phyloP scores from a whole-genome alignment of 2,888 invertebrate species.

The Amblyjoppa proteus region DNA sequence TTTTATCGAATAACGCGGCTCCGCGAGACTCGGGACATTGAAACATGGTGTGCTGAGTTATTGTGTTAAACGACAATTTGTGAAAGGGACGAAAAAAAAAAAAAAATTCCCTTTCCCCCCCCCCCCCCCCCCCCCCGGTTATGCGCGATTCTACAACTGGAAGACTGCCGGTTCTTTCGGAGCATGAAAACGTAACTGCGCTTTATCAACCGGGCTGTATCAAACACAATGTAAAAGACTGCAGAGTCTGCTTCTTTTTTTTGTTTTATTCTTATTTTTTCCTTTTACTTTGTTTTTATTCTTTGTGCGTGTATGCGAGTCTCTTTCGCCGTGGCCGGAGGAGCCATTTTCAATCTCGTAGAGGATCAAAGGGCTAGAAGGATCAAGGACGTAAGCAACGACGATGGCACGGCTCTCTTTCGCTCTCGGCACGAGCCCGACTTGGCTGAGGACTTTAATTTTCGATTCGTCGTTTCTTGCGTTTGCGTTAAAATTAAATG shows the following conservation, averaged over 20 bases:
- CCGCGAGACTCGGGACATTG: slow-evolving; percentile 23
- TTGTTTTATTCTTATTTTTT: slow-evolving; percentile 25
- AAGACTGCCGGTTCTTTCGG: slow-evolving; percentile 63
- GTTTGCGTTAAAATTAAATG: background rate
- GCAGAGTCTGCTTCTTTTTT: slow-evolving; percentile 24
- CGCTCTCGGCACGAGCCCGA: slow-evolving; percentile 15
- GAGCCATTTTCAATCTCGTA: slow-evolving; percentile 73
- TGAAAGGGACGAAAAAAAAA: slow-evolving; percentile 3
- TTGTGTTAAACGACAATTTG: slow-evolving; percentile 38
- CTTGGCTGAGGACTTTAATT: slow-evolving; percentile 23
- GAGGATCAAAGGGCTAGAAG: slow-evolving; percentile 71
- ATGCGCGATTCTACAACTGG: slow-evolving; percentile 58
- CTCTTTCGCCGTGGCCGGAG: slow-evolving; percentile 53
- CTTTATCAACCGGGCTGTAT: slow-evolving; percentile 17
- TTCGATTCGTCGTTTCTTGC: slow-evolving; percentile 20
- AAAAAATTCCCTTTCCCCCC: background rate
- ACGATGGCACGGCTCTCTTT: slow-evolving; percentile 40
- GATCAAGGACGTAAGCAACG: slow-evolving; percentile 72
- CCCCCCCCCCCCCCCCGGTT: background rate
- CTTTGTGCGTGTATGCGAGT: slow-evolving; percentile 64
- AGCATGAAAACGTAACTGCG: slow-evolving; percentile 12
- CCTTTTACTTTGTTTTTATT: slow-evolving; percentile 38
- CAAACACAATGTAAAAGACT: slow-evolving; percentile 18
- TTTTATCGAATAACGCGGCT: slow-evolving; percentile 39
- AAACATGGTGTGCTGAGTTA: slow-evolving; percentile 11